phyloP scores from a whole-genome alignment of 1,140 invertebrate species.

The Papilio glaucus region DNA sequence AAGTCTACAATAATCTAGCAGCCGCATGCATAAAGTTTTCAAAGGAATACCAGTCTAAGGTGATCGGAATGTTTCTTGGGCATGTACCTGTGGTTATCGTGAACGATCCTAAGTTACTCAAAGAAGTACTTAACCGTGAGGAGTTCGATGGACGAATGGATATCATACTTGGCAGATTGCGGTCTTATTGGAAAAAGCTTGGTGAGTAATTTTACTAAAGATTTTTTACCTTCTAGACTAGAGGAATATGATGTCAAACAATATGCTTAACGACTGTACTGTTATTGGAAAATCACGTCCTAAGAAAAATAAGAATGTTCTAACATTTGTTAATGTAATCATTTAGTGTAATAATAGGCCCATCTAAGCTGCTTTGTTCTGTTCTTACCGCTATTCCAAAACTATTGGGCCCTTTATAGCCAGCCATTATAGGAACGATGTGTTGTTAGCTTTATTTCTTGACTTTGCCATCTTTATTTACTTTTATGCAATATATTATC shows the following conservation, averaged over 20 bases:
- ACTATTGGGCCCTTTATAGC: too few species aligned
- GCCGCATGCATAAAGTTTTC: slow-evolving; percentile 54
- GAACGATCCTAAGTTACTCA: slow-evolving; percentile 66
- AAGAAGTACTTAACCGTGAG: slow-evolving; percentile 68
- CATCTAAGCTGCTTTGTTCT: too few species aligned
- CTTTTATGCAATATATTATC: too few species aligned
- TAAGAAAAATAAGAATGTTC: neutral
- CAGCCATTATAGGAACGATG: too few species aligned
- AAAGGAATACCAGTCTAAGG: slow-evolving; percentile 63
- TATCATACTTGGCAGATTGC: slow-evolving; percentile 62
- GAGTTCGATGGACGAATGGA: slow-evolving; percentile 75
- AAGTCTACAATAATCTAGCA: slow-evolving; percentile 57
- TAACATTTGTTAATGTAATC: too few species aligned
- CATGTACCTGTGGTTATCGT: slow-evolving; percentile 58
- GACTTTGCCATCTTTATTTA: too few species aligned
- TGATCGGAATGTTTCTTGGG: slow-evolving; percentile 73
- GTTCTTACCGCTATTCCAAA: too few species aligned
- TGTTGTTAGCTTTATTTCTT: too few species aligned
- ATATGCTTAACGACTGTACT: too few species aligned
- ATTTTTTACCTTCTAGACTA: neutral
- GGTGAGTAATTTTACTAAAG: slow-evolving; percentile 54
- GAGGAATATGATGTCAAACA: neutral
- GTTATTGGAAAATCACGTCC: too few species aligned
- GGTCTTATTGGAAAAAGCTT: slow-evolving; percentile 72
- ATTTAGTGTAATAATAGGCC: too few species aligned